phyloP scores from a whole-genome alignment of 2,888 invertebrate genomes.

The Tanytarsus gracilentus region DNA sequence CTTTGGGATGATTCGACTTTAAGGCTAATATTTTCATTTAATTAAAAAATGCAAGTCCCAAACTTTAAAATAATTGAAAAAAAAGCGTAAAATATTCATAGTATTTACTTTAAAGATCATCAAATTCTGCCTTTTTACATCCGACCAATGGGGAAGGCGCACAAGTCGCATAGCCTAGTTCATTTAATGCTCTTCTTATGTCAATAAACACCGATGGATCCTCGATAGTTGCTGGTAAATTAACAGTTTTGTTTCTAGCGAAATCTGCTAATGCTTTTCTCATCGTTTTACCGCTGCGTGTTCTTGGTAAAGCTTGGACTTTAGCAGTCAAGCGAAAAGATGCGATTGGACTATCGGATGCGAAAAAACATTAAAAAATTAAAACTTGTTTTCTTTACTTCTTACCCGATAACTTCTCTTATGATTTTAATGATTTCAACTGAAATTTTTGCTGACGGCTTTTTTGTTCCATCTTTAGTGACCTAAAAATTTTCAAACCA shows the following conservation, averaged over 20 bases:
- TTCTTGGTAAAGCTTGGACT: conserved; percentile 75
- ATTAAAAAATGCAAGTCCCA: too few relatives aligned
- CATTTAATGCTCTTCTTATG: conserved; percentile 66
- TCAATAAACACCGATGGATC: conserved; percentile 73
- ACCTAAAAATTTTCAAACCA: too few relatives aligned
- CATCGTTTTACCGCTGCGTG: conserved; percentile 60
- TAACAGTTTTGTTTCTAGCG: conserved; percentile 68
- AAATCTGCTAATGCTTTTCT: conserved; percentile 78
- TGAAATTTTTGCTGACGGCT: conserved; percentile 37
- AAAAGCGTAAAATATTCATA: too few relatives aligned
- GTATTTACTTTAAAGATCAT: background rate
- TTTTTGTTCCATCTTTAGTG: conserved; percentile 30
- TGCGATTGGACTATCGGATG: conserved; percentile 80
- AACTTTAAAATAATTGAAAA: too few relatives aligned
- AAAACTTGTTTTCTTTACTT: background rate
- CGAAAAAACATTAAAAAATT: conserved; percentile 47
- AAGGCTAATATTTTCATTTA: too few relatives aligned
- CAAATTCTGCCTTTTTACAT: background rate
- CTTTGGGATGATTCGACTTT: too few relatives aligned
- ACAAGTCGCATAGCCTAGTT: conserved; percentile 62
- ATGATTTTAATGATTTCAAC: conserved; percentile 41
- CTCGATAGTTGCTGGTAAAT: conserved; percentile 79
- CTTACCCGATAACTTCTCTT: conserved; percentile 40
- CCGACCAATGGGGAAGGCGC: conserved; percentile 53
- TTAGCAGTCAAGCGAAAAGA: conserved; percentile 72